Base-by-base conservation (phyloP, 2,113 vertebrate genomes). In the Phylloscopus whistleri region DNA sequence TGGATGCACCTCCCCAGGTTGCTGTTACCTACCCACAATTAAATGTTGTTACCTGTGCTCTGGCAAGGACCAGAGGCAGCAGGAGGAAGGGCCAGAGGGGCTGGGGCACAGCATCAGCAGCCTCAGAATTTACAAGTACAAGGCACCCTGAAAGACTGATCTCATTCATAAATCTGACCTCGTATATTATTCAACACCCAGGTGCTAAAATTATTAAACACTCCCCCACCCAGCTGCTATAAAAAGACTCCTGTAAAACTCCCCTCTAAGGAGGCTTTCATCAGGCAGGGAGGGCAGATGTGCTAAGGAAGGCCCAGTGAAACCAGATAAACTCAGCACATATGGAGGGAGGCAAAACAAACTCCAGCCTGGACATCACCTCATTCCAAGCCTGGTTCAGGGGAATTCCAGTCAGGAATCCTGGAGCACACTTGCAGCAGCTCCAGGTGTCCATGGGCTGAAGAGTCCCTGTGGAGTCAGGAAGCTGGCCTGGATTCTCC, bases 81-180 rank as follows among this genome's bases (percentile, higher is more conserved):
- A 74, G 79, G 19, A 55, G 52, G 55, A 27, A 67, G 60, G 24
- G 64, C 46, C 79, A 43, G 64, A 66, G 82, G 51, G 20, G 22
- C n/a, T 66, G 59, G 11, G 41, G 41, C 84, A 51, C 26, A 31
- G 70, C 60, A 52, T 14, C 72, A 51, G 79, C 1, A 0, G 46
- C 63, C 37, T 60, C 63, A 24, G 24, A 77, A 43, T 51, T 66
- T 5, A 28, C 18, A 81, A 39, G 39, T 16, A 41, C 8, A 31
- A 48, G 48, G 51, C 20, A 74, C 22, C 35, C 69, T 18, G 48
- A 41, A 60, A 81, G 60, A 79, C 73, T 78, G 35, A 87, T 41
- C 77, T 72, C 94, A 85, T 90, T 94, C 85, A 80, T 53, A 68
- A 87, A 87, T 39, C 62, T 72, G 27, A 46, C 58, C 80, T 82